Percentiles rank a stretch among this genome's conserved stretches.
Conservation (phyloP, 2,113 vertebrate species). For the Anolis carolinensis region DNA sequence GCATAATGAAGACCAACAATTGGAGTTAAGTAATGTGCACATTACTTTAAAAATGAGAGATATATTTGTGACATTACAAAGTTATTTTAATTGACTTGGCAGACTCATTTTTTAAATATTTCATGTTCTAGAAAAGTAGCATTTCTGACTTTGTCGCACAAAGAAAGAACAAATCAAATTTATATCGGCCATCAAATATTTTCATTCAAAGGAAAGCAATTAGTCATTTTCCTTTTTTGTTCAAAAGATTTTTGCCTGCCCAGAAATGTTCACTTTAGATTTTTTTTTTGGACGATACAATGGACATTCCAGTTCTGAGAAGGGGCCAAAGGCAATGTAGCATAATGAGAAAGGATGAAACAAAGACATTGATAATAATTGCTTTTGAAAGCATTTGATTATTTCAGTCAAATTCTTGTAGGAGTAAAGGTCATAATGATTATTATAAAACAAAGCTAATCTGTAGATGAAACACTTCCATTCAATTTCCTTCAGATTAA, state of each 20-base stretch:
- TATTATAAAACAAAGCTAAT: slow-evolving; percentile 38
- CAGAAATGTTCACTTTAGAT: neutral
- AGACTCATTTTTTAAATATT: neutral
- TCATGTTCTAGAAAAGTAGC: neutral
- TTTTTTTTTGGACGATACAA: slow-evolving; percentile 16
- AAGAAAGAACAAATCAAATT: neutral
- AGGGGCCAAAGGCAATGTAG: slow-evolving; percentile 1
- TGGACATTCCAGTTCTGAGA: slow-evolving; percentile 10
- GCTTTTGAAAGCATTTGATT: slow-evolving; percentile 48
- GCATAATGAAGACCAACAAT: neutral
- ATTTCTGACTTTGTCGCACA: neutral
- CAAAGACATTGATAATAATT: slow-evolving; percentile 56
- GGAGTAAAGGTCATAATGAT: slow-evolving; percentile 39
- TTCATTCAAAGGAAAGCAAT: neutral
- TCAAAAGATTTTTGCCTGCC: slow-evolving; percentile 24
- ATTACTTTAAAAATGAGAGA: neutral
- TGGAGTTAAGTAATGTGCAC: neutral
- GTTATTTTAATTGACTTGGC: neutral
- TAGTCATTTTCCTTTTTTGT: neutral
- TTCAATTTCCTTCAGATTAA: slow-evolving; percentile 36
- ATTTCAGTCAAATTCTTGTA: slow-evolving; percentile 48
- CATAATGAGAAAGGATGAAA: slow-evolving; percentile 31
- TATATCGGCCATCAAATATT: neutral
- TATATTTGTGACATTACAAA: slow-evolving; percentile 8
- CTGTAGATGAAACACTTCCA: neutral